Evolutionary conservation across 2,797 vertebrate genomes (phyloP).

Genomic region (Ibycter americanus): DNA sequence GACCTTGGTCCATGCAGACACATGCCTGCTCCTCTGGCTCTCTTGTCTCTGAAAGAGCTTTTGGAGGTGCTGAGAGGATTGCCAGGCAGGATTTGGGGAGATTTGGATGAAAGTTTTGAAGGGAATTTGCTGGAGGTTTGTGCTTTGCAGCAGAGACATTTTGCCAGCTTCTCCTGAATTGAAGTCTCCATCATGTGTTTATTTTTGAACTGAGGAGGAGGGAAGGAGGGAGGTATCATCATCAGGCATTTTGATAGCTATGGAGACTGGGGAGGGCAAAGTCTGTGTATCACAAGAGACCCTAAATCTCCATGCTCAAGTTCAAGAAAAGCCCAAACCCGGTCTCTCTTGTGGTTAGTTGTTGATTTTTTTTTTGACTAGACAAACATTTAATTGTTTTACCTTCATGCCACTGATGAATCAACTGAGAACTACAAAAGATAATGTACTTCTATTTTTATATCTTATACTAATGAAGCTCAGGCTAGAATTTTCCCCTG

Average conservation of each 20-base stretch:
- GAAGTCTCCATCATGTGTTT: conserved; percentile 24
- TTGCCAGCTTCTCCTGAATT: conserved; percentile 4
- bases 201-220: conserved; percentile 45
- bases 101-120: neutral
- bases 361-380: neutral
- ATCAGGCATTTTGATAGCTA: neutral
- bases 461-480: conserved; percentile 36
- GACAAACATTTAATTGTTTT: conserved; percentile 63
- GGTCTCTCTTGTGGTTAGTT: neutral
- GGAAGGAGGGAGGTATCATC: conserved; percentile 7
- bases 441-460: conserved; percentile 67
- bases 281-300: neutral
- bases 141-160: neutral
- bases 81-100: neutral
- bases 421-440: conserved; percentile 39
- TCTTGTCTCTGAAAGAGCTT: neutral
- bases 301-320: neutral
- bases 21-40: neutral
- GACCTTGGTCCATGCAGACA: neutral
- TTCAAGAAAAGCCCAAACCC: neutral
- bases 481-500: neutral
- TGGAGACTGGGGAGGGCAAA: conserved; percentile 11
- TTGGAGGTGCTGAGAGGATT: neutral
- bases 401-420: neutral
- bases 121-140: neutral